Evolutionary conservation across 1,140 invertebrate genomes (phyloP), one percentile per base, ranked within the genome.

Genomic region (Cecropterus lyciades): DNA sequence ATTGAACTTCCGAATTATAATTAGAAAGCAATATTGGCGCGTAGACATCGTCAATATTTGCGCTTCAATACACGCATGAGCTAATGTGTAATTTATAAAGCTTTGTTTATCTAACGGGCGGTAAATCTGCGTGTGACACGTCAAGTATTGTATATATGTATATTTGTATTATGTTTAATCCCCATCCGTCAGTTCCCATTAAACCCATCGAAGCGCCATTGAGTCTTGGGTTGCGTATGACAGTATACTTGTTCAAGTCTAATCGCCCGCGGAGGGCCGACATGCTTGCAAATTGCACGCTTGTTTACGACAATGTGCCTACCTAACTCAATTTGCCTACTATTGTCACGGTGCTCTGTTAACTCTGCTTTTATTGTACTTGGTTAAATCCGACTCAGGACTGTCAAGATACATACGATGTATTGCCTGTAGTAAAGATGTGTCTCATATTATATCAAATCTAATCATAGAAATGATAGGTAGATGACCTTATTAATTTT

Each of bases 321-420:
- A 75, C 67, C 81, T 81, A 82, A 82, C 77, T 78, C 81, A 80
- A 84, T 82, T 84, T 80, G 72, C 72, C 53, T 71, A 74, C 72
- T 72, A 72, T 80, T 79, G 73, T 75, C 55, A 65, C 42, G 59
- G 52, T 53, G 66, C 65, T 46, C 65, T 53, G 71, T 30, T 73
- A 71, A 69, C 55, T 70, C 51, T 20, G 63, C 51, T 74, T 69
- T 72, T 72, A 77, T 72, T 72, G 65, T 67, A 48, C 24, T 53
- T 60, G 27, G 7, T 3, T 30, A 30, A 30, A 5, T 7, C 0
- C 27, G 27, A 30, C 27, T 0, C 27, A n/a, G n/a, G n/a, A n/a
- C n/a, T n/a, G n/a, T n/a, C n/a, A 6, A 30, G 27, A 37, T 37
- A n/a, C 30, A 4, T 11, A 37, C 33, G 27, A 30, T 30, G 1